Percentiles rank a stretch among this genome's conserved stretches.
Evolutionary conservation across 2,797 vertebrate genomes (phyloP).

Genomic region (Sarcophilus harrisii): DNA sequence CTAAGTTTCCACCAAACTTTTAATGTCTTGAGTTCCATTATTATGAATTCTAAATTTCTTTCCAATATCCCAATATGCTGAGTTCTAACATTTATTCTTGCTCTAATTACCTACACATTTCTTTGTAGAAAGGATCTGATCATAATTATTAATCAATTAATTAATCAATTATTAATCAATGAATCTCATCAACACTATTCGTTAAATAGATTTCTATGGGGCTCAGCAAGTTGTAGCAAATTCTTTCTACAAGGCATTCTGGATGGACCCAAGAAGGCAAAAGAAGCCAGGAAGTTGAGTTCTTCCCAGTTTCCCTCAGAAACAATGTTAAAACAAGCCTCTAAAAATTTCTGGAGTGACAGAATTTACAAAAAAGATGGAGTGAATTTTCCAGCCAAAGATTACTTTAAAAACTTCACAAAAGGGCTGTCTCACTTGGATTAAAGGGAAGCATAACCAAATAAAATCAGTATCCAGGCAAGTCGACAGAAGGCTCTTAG

Average conservation of each 20-base stretch:
- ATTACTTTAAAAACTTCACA: too few species aligned
- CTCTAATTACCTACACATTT: background rate
- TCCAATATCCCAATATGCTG: background rate
- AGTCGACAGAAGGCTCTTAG: too few species aligned
- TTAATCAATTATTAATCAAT: background rate
- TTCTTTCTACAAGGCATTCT: background rate
- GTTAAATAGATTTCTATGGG: background rate
- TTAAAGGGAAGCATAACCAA: too few species aligned
- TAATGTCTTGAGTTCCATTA: background rate
- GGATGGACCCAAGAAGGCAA: too few species aligned
- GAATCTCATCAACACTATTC: background rate
- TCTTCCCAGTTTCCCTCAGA: too few species aligned
- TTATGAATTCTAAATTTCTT: background rate
- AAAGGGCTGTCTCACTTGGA: too few species aligned
- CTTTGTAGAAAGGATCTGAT: background rate
- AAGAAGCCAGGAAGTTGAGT: too few species aligned
- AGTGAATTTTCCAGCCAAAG: too few species aligned
- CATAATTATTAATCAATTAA: background rate
- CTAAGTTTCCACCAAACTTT: background rate
- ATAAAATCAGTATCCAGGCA: too few species aligned
- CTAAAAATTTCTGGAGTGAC: too few species aligned
- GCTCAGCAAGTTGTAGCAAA: background rate
- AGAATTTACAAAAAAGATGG: too few species aligned
- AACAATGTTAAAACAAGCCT: too few species aligned
- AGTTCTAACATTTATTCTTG: background rate